Evolutionary conservation across 2,888 invertebrate genomes (phyloP).

Genomic region (Agonopterix subpropinquella): DNA sequence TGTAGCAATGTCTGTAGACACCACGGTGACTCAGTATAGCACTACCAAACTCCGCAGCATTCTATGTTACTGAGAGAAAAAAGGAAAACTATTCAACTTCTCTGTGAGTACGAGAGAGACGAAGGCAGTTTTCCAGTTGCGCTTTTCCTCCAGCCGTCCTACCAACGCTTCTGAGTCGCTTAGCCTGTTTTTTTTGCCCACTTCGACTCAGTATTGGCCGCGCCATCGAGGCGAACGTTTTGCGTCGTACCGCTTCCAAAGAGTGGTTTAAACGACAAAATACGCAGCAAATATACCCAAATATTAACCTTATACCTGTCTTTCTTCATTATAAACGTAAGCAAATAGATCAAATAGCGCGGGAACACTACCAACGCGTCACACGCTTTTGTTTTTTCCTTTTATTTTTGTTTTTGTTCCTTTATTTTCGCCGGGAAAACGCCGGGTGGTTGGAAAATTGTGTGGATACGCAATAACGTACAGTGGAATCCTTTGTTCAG

Average conservation of each 20-base stretch:
- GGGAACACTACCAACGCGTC: constrained; percentile 13
- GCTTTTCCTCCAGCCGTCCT: constrained; percentile 29
- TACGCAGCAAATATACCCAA: constrained; percentile 31
- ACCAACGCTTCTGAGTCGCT: constrained; percentile 27
- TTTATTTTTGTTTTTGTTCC: constrained; percentile 31
- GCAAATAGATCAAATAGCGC: constrained; percentile 15
- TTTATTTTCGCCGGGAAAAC: constrained; percentile 59
- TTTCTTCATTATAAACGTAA: constrained; percentile 24
- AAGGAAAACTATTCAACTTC: constrained; percentile 27
- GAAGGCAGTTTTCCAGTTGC: constrained; percentile 45
- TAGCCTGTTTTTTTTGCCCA: constrained; percentile 48
- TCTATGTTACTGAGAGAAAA: constrained; percentile 22
- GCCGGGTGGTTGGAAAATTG: constrained; percentile 43
- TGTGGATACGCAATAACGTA: constrained; percentile 34
- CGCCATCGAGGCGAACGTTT: constrained; percentile 45
- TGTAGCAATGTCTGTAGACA: constrained; percentile 17
- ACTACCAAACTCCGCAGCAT: constrained; percentile 20
- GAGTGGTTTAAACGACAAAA: constrained; percentile 31
- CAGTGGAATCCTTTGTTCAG: constrained; percentile 37
- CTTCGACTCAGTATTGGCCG: constrained; percentile 50
- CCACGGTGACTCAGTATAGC: constrained; percentile 32
- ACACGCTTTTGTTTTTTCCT: constrained; percentile 22
- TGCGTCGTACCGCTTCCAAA: constrained; percentile 31
- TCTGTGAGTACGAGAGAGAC: constrained; percentile 35
- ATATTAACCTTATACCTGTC: constrained; percentile 29